Conservation (phyloP, 1,140 invertebrate species). For the Cyphomyrmex costatus region DNA sequence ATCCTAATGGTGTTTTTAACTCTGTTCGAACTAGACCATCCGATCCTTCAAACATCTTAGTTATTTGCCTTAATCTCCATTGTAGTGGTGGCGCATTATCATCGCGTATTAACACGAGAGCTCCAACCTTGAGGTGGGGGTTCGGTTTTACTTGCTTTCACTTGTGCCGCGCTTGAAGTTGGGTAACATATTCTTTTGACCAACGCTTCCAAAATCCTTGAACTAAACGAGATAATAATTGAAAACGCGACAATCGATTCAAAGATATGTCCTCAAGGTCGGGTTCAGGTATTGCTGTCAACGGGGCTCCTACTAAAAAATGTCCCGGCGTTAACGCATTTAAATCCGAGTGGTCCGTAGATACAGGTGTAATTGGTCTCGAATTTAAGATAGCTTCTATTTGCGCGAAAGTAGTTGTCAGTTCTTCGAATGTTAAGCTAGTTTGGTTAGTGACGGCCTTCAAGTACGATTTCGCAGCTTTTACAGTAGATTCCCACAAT, state of each 20-base stretch:
- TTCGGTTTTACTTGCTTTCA: not conserved
- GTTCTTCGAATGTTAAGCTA: not conserved
- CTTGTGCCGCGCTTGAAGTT: not conserved
- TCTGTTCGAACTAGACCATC: not conserved
- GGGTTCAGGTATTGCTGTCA: not conserved
- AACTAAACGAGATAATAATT: not conserved
- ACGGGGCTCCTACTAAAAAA: too few species aligned
- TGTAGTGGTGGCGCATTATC: not conserved
- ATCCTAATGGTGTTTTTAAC: not conserved
- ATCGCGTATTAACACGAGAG: not conserved
- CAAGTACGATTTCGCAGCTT: not conserved
- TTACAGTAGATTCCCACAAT: not conserved
- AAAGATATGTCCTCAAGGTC: not conserved
- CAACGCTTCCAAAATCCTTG: not conserved
- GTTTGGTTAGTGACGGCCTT: not conserved
- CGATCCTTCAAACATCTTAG: not conserved
- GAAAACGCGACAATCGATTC: not conserved
- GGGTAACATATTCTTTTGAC: not conserved
- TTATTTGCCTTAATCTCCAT: not conserved
- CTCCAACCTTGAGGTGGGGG: not conserved
- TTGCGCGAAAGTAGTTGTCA: not conserved
- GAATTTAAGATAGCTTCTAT: slow-evolving; percentile 7
- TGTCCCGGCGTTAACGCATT: too few species aligned
- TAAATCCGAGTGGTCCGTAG: too few species aligned
- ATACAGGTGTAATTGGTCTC: not conserved